These are phyloP conservation scores for Euglossa dilemma DNA, from an alignment of 1,140 invertebrate genomes.

Conservation along the genomic window DNA sequence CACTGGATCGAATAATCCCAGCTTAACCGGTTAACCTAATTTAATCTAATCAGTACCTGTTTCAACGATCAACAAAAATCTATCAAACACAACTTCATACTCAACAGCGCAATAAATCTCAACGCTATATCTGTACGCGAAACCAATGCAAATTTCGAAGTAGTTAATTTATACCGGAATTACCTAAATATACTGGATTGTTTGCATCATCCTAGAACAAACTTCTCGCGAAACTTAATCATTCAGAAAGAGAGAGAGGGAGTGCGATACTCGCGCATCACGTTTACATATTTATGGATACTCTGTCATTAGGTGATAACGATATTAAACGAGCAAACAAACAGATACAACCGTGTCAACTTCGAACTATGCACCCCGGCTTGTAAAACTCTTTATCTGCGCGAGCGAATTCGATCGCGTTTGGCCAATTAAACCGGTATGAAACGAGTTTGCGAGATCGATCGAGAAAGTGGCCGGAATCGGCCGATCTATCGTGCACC, in stretches of 20 bases:
- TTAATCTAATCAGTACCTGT: too few relatives aligned
- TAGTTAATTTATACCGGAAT: too few relatives aligned
- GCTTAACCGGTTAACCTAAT: too few relatives aligned
- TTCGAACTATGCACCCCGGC: slow-evolving; percentile 15
- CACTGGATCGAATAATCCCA: too few relatives aligned
- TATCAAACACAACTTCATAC: too few relatives aligned
- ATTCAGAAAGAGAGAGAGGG: too few relatives aligned
- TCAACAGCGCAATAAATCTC: too few relatives aligned
- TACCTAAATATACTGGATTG: neutral
- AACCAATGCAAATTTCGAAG: too few relatives aligned
- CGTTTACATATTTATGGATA: neutral
- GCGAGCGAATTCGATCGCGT: slow-evolving; percentile 46
- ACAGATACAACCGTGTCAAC: slow-evolving; percentile 32
- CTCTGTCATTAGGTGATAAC: neutral
- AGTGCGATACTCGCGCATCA: neutral
- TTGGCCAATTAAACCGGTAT: slow-evolving; percentile 55
- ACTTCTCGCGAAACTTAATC: neutral
- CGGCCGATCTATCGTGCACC: slow-evolving; percentile 42
- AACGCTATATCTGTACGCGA: too few relatives aligned
- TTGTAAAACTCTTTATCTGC: slow-evolving; percentile 46
- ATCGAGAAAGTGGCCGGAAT: slow-evolving; percentile 69
- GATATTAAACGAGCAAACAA: slow-evolving; percentile 3
- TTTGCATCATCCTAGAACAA: neutral
- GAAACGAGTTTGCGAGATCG: slow-evolving; percentile 67
- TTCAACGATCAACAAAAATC: too few relatives aligned